Conservation (phyloP, 2,113 vertebrate species). For the Sporophila hypoxantha region DNA sequence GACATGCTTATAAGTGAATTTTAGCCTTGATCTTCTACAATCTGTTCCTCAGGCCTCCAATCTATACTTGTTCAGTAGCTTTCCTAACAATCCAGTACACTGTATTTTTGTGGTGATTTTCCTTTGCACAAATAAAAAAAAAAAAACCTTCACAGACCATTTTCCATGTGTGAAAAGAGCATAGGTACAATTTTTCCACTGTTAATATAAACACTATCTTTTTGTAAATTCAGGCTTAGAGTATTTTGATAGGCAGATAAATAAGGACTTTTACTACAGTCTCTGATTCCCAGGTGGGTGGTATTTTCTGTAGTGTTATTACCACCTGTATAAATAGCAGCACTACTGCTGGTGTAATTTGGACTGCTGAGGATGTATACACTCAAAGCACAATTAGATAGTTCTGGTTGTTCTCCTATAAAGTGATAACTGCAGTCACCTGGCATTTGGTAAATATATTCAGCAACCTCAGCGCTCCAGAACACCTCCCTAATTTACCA, state of each 20-base stretch:
- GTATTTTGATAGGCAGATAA: conserved; percentile 11
- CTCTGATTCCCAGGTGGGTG: neutral
- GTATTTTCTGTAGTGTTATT: conserved; percentile 30
- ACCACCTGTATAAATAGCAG: conserved; percentile 31
- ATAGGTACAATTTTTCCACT: neutral
- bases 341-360: neutral
- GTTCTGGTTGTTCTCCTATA: neutral
- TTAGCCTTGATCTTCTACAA: neutral
- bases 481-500: neutral
- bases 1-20: neutral
- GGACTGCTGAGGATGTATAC: neutral
- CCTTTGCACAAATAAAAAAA: neutral
- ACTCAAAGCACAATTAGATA: neutral
- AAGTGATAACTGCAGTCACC: neutral
- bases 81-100: neutral
- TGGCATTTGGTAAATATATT: neutral
- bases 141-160: neutral
- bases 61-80: neutral
- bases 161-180: neutral
- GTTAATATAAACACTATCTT: neutral
- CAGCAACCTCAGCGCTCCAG: neutral
- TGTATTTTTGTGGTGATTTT: neutral
- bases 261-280: conserved; percentile 1
- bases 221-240: neutral
- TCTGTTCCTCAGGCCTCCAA: neutral